Evolutionary conservation across 2,797 vertebrate species (phyloP).

Genomic region (Micropoecilia bifurca): DNA sequence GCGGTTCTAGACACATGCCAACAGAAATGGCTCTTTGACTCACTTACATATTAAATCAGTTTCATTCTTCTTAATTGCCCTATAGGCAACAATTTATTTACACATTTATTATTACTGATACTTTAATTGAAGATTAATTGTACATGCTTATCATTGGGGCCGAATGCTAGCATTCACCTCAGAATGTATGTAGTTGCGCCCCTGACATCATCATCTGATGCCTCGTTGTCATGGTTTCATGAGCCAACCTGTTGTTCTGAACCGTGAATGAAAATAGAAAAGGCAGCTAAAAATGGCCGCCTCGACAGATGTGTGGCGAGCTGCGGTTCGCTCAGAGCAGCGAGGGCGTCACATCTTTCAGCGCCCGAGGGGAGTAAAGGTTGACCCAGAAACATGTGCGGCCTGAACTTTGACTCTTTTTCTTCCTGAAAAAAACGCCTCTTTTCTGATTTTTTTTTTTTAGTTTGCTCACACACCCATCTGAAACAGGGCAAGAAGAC

Average conservation of each 20-base stretch:
- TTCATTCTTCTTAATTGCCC: too few species aligned
- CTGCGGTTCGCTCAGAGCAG: slow-evolving; percentile 54
- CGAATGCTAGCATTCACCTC: too few species aligned
- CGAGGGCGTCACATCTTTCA: slow-evolving; percentile 70
- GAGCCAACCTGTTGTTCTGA: background rate
- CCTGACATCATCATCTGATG: background rate
- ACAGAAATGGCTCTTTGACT: too few species aligned
- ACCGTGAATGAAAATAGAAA: slow-evolving; percentile 68
- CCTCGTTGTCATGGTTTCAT: background rate
- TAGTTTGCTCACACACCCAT: slow-evolving; percentile 16
- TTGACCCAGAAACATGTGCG: slow-evolving; percentile 81
- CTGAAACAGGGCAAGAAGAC: background rate
- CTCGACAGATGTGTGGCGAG: slow-evolving; percentile 61
- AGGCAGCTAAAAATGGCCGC: slow-evolving; percentile 67
- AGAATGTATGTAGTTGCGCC: too few species aligned
- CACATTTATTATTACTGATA: too few species aligned
- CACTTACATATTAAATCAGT: too few species aligned
- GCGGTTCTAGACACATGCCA: too few species aligned
- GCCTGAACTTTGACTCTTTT: slow-evolving; percentile 74
- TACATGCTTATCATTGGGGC: too few species aligned
- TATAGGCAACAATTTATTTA: too few species aligned
- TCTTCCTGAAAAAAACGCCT: slow-evolving; percentile 73
- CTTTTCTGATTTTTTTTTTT: slow-evolving; percentile 27
- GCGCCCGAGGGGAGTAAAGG: slow-evolving; percentile 36
- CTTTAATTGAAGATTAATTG: too few species aligned